Evolutionary conservation across 1,140 invertebrate genomes (phyloP).

Genomic region (Drosophila melanica): DNA sequence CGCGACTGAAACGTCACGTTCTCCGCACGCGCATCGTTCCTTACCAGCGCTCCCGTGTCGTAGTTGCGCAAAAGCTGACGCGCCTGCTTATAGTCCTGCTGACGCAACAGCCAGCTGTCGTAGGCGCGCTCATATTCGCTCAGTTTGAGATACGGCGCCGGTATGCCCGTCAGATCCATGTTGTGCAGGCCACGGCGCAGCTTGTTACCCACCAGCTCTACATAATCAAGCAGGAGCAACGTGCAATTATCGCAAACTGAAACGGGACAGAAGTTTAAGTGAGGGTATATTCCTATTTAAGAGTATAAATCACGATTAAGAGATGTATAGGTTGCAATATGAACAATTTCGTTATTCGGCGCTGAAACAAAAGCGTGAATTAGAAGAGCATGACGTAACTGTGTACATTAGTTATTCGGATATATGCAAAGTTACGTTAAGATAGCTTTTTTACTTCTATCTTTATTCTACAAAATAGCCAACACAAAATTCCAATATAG

Average conservation of each 20-base stretch:
- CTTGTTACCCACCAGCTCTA: slow-evolving; percentile 86
- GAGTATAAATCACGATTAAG: too few relatives aligned
- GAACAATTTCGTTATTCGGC: too few relatives aligned
- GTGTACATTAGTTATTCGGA: too few relatives aligned
- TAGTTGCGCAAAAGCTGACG: slow-evolving; percentile 63
- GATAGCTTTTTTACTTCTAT: too few relatives aligned
- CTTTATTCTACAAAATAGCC: too few relatives aligned
- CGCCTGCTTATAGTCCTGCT: slow-evolving; percentile 83
- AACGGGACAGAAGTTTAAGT: slow-evolving; percentile 59
- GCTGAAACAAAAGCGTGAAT: too few relatives aligned
- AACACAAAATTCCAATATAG: too few relatives aligned
- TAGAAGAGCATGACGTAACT: too few relatives aligned
- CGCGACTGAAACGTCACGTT: slow-evolving; percentile 74
- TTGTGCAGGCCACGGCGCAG: slow-evolving; percentile 85
- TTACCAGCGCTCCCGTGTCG: slow-evolving; percentile 59
- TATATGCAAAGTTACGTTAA: too few relatives aligned
- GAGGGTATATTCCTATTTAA: not conserved
- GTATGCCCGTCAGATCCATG: slow-evolving; percentile 87
- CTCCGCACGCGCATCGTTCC: slow-evolving; percentile 73
- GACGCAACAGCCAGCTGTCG: slow-evolving; percentile 72
- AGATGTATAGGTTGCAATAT: too few relatives aligned
- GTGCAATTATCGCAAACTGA: slow-evolving; percentile 97
- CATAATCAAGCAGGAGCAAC: slow-evolving; percentile 90
- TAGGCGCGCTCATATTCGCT: slow-evolving; percentile 82
- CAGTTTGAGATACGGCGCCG: slow-evolving; percentile 89